These are phyloP conservation scores for Parambassis ranga DNA, from an alignment of 2,797 vertebrate genomes.

Conservation along the genomic window DNA sequence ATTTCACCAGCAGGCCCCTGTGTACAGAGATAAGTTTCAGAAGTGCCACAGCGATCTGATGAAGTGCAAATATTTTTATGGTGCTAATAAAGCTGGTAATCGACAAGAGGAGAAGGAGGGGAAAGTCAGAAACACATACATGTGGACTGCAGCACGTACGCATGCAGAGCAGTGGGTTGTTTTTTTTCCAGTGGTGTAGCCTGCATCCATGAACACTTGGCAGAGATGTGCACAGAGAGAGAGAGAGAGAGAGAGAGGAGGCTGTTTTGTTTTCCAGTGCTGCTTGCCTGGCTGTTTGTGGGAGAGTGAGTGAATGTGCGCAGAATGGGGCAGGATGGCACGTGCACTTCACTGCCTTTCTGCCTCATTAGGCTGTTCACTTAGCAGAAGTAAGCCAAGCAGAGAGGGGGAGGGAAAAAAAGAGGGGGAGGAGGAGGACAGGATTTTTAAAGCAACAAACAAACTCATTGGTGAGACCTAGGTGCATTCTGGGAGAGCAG, in stretches of 20 bases:
- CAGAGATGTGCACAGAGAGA: conserved; percentile 18
- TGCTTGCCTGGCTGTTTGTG: conserved; percentile 36
- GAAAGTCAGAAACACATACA: conserved; percentile 29
- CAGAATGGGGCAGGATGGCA: conserved; percentile 60
- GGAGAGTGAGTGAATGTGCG: conserved; percentile 39
- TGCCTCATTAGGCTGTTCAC: conserved; percentile 72
- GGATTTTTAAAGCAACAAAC: conserved; percentile 50
- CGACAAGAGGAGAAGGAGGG: background rate
- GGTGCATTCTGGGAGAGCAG: conserved; percentile 44
- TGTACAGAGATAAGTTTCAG: background rate
- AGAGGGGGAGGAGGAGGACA: conserved; percentile 7
- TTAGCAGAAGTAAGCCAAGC: conserved; percentile 68
- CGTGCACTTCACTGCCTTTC: conserved; percentile 64
- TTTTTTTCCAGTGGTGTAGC: conserved; percentile 27
- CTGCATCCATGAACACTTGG: conserved; percentile 37
- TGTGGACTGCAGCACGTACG: conserved; percentile 58
- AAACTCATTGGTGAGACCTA: conserved; percentile 28
- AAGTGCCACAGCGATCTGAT: background rate
- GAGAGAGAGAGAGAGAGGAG: background rate
- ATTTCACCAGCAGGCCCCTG: conserved; percentile 34
- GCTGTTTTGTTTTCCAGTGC: conserved; percentile 53
- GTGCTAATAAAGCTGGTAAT: conserved; percentile 10
- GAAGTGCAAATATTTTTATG: conserved; percentile 10
- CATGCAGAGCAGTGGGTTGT: conserved; percentile 12
- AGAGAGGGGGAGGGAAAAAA: conserved; percentile 13